Base-by-base conservation (phyloP, 2,888 invertebrate species). In the Ophioninae sp. region DNA sequence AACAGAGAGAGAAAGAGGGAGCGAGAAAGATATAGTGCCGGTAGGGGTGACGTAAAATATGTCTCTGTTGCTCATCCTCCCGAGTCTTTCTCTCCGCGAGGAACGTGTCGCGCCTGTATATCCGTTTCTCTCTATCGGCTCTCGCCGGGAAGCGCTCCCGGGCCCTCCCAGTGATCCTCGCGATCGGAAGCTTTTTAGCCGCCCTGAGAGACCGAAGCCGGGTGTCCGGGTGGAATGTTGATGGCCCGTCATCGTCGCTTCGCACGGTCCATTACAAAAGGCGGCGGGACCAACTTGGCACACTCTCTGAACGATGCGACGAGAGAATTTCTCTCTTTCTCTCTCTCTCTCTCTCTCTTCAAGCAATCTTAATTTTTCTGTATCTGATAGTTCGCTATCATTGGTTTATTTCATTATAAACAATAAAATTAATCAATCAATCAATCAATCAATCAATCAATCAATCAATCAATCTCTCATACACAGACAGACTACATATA, bases 201-300 rank as follows among this genome's bases (percentile, higher is more conserved):
- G 86, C 84, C 86, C 87, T 87, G 81, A 87, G 88, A 90, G 88
- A 88, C 88, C 81, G 72, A 72, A 22, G 85, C 84, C 82, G 89
- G 89, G 91, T 91, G 91, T 91, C 88, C 86, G 88, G 20, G 69
- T 74, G 90, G 91, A 92, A 92, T 91, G 90, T 90, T 90, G 90
- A 91, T 91, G 89, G 90, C 87, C 88, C 91, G 90, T 91, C 91
- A 90, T 91, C 90, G 89, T 87, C 89, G 84, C 84, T 86, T 85
- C 86, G 84, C 86, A 75, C 72, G 81, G 79, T 78, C 80, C 85
- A 86, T 86, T 86, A 87, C 84, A 84, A 73, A 79, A 81, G 77
- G 73, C 78, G 73, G 81, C 81, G 73, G 72, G 82, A 79, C 76
- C 81, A 79, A 63, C 75, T 75, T 71, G 80, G 71, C 75, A 82